Evolutionary conservation across 2,888 invertebrate species (phyloP).

Genomic region (Chloroclysta siterata): DNA sequence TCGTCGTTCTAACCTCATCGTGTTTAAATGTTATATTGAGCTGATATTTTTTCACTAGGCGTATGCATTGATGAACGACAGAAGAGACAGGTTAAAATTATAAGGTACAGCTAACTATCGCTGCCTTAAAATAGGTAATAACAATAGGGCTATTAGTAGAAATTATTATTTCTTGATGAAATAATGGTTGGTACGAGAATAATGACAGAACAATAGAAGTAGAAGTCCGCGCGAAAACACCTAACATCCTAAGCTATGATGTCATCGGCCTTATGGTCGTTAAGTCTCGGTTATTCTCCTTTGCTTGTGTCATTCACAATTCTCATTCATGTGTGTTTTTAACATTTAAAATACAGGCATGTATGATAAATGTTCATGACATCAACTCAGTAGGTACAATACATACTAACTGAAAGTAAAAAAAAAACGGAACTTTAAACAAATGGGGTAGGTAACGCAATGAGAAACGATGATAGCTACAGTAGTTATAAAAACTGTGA

Average conservation of each 20-base stretch:
- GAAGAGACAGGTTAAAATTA: too few relatives aligned
- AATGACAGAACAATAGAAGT: conserved; percentile 46
- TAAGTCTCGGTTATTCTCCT: conserved; percentile 15
- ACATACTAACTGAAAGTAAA: not conserved
- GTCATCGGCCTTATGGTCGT: conserved; percentile 41
- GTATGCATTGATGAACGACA: too few relatives aligned
- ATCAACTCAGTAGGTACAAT: too few relatives aligned
- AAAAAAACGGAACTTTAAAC: too few relatives aligned
- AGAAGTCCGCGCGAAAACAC: conserved; percentile 44
- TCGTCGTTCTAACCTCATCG: too few relatives aligned
- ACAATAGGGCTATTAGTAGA: conserved; percentile 2
- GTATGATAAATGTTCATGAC: not conserved
- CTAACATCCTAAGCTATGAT: conserved; percentile 43
- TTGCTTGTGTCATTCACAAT: conserved; percentile 14
- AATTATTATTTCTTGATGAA: conserved; percentile 10
- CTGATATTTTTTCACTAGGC: too few relatives aligned
- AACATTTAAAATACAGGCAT: not conserved
- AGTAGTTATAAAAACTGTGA: too few relatives aligned
- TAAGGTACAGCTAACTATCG: too few relatives aligned
- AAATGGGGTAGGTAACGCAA: too few relatives aligned
- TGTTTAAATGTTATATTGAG: too few relatives aligned
- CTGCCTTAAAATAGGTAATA: not conserved
- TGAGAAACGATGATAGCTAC: too few relatives aligned
- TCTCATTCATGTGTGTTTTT: not conserved
- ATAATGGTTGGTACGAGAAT: conserved; percentile 9